Percentiles rank a stretch among this genome's conserved stretches.
Evolutionary conservation across 2,113 vertebrate species (phyloP).

Genomic region (Patagioenas fasciata): DNA sequence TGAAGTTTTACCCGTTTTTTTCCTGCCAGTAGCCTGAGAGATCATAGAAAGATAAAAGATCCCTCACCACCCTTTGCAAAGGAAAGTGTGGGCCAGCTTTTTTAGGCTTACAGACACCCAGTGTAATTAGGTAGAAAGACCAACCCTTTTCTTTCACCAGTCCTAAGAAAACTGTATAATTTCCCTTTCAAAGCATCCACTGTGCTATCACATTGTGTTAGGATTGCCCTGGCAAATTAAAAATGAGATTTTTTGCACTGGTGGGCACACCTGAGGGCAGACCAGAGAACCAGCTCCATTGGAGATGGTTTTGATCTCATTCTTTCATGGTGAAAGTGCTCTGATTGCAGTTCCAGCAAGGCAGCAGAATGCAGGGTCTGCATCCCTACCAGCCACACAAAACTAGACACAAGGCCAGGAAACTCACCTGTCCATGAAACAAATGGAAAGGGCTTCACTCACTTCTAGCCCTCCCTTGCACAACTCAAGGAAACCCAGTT

Average conservation of each 20-base stretch:
- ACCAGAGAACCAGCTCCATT: neutral
- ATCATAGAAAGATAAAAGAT: neutral
- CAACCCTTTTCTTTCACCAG: neutral
- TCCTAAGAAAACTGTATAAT: neutral
- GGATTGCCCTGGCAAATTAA: neutral
- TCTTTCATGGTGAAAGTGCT: neutral
- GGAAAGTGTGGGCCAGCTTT: neutral
- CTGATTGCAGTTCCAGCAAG: neutral
- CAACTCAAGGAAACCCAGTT: neutral
- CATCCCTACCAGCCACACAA: neutral
- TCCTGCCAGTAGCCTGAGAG: neutral
- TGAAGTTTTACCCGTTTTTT: neutral
- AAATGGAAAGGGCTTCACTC: neutral
- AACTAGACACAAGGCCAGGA: neutral
- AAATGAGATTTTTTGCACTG: neutral
- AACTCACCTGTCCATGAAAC: neutral
- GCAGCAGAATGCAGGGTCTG: neutral
- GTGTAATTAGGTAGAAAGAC: neutral
- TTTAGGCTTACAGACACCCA: neutral
- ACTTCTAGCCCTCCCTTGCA: neutral
- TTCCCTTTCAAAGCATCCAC: neutral
- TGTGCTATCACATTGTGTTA: neutral
- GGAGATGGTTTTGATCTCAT: conserved; percentile 17
- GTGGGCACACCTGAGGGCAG: neutral
- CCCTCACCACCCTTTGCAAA: neutral